Base-by-base conservation (phyloP, 2,888 invertebrate genomes). In the Nipponacmea schrenckii region DNA sequence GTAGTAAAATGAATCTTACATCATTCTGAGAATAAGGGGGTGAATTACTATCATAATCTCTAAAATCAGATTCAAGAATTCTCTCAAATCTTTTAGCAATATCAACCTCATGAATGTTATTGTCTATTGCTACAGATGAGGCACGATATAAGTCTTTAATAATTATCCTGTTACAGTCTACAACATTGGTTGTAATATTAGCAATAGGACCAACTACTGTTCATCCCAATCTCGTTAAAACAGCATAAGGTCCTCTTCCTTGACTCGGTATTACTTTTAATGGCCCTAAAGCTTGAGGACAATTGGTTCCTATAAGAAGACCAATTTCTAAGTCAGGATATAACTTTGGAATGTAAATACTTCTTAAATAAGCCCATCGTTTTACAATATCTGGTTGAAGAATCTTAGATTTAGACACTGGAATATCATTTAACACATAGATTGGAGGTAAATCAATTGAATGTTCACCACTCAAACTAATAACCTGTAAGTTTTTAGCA, bases 1-100 rank as follows among this genome's bases (percentile, higher is more conserved):
- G 8, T 12, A 12, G 50, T 65, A 14, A 31, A 48, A n/a, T 12
- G 46, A 72, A 72, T 20, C 5, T 26, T 27, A 65, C 62, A 27
- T 72, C 72, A 44, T 72, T 62, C 8, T 39, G 24, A 39, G 67
- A 69, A 44, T 68, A n/a, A 46, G 69, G 45, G 17, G 26, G 66
- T 24, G n/a, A 48, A 5, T 64, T 26, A 20, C 48, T 44, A 12
- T 24, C 24, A 56, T 56, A 24, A 20, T 56, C 20, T 56, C 12
- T 56, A 20, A 56, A 56, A 56, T 56, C 20, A 10, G 56, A 56
- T 24, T 56, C 56, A 4, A 20, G 20, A 14, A 56, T 56, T 56
- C 15, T n/a, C 24, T 56, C 56, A 56, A 56, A 56, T 7, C 10
- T 20, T 12, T 56, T 56, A 20, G 56, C 20, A 56, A 56, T 56